Conservation (phyloP, 2,797 vertebrate genomes). For the Gymnothorax javanicus region DNA sequence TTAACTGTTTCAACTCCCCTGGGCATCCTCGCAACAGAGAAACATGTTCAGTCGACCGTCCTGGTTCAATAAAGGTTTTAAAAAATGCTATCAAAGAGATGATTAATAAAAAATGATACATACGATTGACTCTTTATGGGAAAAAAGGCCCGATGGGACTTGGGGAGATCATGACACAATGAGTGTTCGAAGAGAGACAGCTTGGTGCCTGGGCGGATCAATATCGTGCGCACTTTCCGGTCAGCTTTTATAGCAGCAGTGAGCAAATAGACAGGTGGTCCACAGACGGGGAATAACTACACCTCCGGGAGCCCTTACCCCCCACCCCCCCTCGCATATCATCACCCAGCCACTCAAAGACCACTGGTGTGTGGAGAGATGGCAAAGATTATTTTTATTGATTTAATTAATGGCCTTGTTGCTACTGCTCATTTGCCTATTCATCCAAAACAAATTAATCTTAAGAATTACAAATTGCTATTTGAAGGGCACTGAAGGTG, state of each 20-base stretch:
- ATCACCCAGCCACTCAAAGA: not conserved
- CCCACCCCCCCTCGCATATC: not conserved
- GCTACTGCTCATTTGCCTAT: conserved; percentile 18
- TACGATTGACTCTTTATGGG: not conserved
- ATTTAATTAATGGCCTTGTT: conserved; percentile 12
- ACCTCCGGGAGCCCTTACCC: not conserved
- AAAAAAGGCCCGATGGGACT: not conserved
- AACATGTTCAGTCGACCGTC: too few species aligned
- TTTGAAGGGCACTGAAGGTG: not conserved
- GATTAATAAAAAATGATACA: not conserved
- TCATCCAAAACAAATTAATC: conserved; percentile 10
- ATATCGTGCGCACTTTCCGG: not conserved
- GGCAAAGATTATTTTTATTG: conserved; percentile 4
- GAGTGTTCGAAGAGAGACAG: not conserved
- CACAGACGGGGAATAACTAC: not conserved
- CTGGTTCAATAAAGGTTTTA: too few species aligned
- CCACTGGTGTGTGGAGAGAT: not conserved
- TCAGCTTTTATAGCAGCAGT: not conserved
- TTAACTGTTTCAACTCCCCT: too few species aligned
- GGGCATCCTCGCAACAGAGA: too few species aligned
- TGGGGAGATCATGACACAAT: not conserved
- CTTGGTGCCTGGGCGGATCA: not conserved
- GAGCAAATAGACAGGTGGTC: not conserved
- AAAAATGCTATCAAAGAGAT: conserved; percentile 12
- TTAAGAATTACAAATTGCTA: conserved; percentile 4